Conservation (phyloP, 2,888 invertebrate genomes). For the Eucriotettix oculatus region DNA sequence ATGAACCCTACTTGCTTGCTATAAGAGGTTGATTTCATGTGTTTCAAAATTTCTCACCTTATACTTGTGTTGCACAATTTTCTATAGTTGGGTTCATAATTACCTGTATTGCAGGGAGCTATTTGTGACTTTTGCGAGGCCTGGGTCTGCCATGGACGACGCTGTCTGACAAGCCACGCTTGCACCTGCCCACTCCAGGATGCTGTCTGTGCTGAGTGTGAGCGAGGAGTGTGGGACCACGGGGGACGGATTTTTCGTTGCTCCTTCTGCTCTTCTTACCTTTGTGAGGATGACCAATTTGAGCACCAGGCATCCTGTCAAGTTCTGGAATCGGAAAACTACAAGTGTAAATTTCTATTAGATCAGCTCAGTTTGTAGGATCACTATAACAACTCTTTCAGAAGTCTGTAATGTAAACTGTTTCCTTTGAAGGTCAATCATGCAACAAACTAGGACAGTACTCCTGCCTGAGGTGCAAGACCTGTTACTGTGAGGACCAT, state of each 20-base stretch:
- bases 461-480: conserved; percentile 89
- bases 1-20: no score
- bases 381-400: not conserved
- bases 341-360: conserved; percentile 53
- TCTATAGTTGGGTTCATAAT: not conserved
- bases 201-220: conserved; percentile 81
- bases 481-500: conserved; percentile 93
- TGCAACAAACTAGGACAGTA: conserved; percentile 90
- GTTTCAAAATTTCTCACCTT: no score
- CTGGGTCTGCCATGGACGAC: conserved; percentile 90
- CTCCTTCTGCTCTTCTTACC: conserved; percentile 72
- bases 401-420: not conserved
- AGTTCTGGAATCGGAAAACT: conserved; percentile 84
- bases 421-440: conserved; percentile 51
- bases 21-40: no score
- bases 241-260: conserved; percentile 84
- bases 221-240: conserved; percentile 89
- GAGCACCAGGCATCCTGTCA: conserved; percentile 96
- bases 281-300: conserved; percentile 92
- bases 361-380: not conserved
- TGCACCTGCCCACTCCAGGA: conserved; percentile 81
- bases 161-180: conserved; percentile 78
- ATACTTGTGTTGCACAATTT: no score
- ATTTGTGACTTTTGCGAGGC: conserved; percentile 96
- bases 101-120: conserved; percentile 47